Base-by-base conservation (phyloP, 2,113 vertebrate genomes). In the Gavia stellata region DNA sequence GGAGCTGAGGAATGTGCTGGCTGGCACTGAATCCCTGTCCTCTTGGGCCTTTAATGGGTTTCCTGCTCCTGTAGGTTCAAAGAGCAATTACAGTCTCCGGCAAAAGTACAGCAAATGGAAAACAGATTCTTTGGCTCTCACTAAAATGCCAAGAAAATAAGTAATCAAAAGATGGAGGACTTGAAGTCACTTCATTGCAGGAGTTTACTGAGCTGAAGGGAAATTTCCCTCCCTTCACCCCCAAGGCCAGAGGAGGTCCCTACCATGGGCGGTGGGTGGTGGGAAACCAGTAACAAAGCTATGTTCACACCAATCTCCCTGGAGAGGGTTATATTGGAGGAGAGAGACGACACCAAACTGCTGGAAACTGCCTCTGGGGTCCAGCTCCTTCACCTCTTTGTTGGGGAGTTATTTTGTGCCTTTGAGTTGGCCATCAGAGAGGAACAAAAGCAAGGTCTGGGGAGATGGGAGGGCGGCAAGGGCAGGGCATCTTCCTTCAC, bases 21-120 rank as follows among this genome's bases (percentile, higher is more conserved):
- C 96, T 92, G 87, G 94, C 87, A 97, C 25, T 34, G 80, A 61
- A 36, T 96, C 95, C 95, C 88, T 94, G 93, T 98, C 96, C 95
- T 97, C 95, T 96, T 96, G 93, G 91, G 97, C 79, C 96, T 97
- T 96, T 97, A 98, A 97, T 97, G 93, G 94, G 96, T 97, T 98
- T 98, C 97, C 97, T 98, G 97, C 97, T 98, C 92, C 95, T 62
- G 83, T 96, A 96, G 90, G 96, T 98, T 98, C 97, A 98, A 98
- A 98, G 97, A 98, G 96, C 95, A 96, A 97, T 97, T 98, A 96
- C 91, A 96, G 96, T 97, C 96, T 97, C 96, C 88, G 0, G 96
- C 90, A 94, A 97, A 98, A 98, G 97, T 97, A 98, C 97, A 97
- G 96, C 97, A 98, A 98, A 98, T 98, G 96, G 95, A 97, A 98